Base-by-base conservation (phyloP, 2,888 invertebrate genomes). In the Clostera curtula region DNA sequence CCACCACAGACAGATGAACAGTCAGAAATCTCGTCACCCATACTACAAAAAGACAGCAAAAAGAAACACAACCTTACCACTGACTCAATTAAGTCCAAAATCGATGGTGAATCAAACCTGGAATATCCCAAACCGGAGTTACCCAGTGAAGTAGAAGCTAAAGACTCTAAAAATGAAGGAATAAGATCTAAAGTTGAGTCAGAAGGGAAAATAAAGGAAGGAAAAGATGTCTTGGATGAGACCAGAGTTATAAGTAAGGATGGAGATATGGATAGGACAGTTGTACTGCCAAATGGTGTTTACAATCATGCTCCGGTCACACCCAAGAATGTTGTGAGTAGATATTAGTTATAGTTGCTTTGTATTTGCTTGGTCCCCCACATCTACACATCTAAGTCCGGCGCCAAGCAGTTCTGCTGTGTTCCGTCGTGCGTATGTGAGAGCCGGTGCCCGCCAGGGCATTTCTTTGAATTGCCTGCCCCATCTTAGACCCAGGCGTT, bases 221-320 rank as follows among this genome's bases (percentile, higher is more conserved):
- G 11, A 1, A 39, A 34, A 16, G 24, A 36, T 15, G 13, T 11
- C 1, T 27, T 71, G 23, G 62, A 76, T 6, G 58, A 65, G 17
- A 71, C 72, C 0, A 48, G 45, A 12, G 38, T 68, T 1, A 34
- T 69, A 9, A 17, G 5, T 1, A 19, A 7, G 7, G 22, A 4
- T 2, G 14, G 24, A 3, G 56, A 58, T 12, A 58, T 72, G 63
- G 68, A 80, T 19, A 55, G 55, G n/a, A 75, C 77, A 1, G 34
- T 74, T 13, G 65, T 71, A 2, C 18, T 79, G 18, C 55, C 67
- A 0, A 74, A 70, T 27, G 73, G 70, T 0, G 46, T 65, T 0
- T 71, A 64, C 25, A 59, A 59, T 17, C 72, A 74, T 35, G 61
- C 47, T 0, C 66, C 68, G 0, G 41, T 54, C 1, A 60, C 67